Conservation (phyloP, 2,113 vertebrate genomes). For the Syngnathus scovelli region DNA sequence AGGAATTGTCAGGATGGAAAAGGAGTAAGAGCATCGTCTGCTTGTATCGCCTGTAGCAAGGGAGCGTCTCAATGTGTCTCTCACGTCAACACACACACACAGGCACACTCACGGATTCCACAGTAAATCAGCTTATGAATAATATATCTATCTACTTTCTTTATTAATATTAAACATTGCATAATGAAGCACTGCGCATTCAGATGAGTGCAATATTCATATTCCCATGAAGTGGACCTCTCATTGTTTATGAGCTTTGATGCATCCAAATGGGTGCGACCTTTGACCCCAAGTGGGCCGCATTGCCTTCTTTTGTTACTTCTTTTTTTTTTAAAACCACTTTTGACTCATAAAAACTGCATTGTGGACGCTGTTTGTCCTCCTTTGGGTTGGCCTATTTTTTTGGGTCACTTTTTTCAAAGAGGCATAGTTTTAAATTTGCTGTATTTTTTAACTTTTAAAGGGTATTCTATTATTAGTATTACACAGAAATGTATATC, state of each 20-base stretch:
- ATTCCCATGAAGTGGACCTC: conserved; percentile 57
- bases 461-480: too few relatives aligned
- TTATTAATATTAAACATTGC: conserved; percentile 74
- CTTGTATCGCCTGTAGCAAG: conserved; percentile 63
- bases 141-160: conserved; percentile 74
- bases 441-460: background rate
- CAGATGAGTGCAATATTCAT: conserved; percentile 64
- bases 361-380: background rate
- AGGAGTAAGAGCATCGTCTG: conserved; percentile 63
- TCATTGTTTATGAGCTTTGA: conserved; percentile 58
- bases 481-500: too few relatives aligned
- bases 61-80: conserved; percentile 67
- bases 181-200: conserved; percentile 70
- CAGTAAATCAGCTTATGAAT: conserved; percentile 74
- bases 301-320: too few relatives aligned
- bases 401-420: conserved; percentile 2
- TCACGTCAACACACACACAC: conserved; percentile 42
- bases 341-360: conserved; percentile 12
- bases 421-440: background rate
- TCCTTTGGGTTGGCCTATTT: conserved; percentile 16
- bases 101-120: conserved; percentile 27
- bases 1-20: conserved; percentile 72
- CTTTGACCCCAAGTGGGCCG: conserved; percentile 2
- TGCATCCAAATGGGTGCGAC: conserved; percentile 19
- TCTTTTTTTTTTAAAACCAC: background rate